Percentiles rank a stretch among this genome's conserved stretches.
Conservation (phyloP, 2,888 invertebrate genomes). For the Carabus problematicus region DNA sequence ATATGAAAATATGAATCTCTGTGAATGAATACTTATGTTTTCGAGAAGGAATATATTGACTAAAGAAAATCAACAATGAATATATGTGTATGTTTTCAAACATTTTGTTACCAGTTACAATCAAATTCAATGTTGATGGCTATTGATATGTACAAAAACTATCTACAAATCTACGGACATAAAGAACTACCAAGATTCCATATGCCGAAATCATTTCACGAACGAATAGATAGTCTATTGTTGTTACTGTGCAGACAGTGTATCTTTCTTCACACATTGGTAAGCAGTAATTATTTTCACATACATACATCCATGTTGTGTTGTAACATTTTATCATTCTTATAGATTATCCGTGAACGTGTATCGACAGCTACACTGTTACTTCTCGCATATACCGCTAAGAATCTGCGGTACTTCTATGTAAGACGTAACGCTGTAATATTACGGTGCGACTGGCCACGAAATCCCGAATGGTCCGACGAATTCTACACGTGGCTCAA, state of each 20-base stretch:
- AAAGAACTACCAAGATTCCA: conserved; percentile 71
- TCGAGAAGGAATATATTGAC: no score
- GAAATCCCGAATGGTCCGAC: conserved; percentile 70
- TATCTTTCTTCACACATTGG: conserved; percentile 71
- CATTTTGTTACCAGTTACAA: conserved; percentile 58
- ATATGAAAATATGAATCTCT: conserved; percentile 14
- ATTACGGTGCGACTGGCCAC: conserved; percentile 73
- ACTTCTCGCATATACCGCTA: conserved; percentile 71
- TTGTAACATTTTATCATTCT: conserved; percentile 30
- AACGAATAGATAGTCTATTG: conserved; percentile 73
- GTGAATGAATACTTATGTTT: not conserved
- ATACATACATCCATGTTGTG: not conserved
- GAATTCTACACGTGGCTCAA: conserved; percentile 74
- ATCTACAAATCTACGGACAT: conserved; percentile 72
- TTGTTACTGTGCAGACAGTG: conserved; percentile 73
- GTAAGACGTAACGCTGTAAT: conserved; percentile 77
- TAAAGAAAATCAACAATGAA: no score
- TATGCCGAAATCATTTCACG: conserved; percentile 71
- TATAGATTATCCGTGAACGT: conserved; percentile 74
- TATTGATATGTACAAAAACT: conserved; percentile 69
- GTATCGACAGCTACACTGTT: conserved; percentile 80
- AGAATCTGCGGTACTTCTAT: conserved; percentile 67
- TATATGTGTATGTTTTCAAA: not conserved
- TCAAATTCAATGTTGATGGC: conserved; percentile 63
- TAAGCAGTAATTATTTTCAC: conserved; percentile 51